Evolutionary conservation across 1,140 invertebrate species (phyloP), one percentile per base, ranked within the genome.

Genomic region (Limonius californicus): DNA sequence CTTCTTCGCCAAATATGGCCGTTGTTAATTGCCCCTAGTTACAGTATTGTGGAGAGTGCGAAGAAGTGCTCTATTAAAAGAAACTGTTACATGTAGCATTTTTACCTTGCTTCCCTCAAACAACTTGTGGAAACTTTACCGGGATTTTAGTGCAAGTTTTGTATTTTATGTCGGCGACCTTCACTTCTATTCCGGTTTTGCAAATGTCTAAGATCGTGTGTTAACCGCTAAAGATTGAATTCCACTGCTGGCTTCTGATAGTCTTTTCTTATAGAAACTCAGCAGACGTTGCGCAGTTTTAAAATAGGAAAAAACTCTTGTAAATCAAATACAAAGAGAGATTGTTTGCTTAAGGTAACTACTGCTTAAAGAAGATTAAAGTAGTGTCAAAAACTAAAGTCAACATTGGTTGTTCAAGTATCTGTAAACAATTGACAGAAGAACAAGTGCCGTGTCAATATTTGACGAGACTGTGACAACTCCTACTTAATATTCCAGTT

Each of bases 401-500:
- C 16, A 50, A 50, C 45, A 50, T 18, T 14, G 27, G 21, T 8
- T 27, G 21, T 55, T 55, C 53, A 55, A 55, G 53, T 55, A 30
- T 32, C 27, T 27, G 53, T 32, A 55, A 4, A 55, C 53, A 55
- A 39, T 55, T 55, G 53, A 55, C 20, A 16, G 27, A 32, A 55
- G 45, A 55, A 50, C 45, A 50, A 55, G 53, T 55, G 53, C 53
- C 20, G 53, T 55, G 53, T 55, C 53, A 55, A 55, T 32, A 55
- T 55, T 55, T 55, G 53, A 55, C 12, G 7, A 55, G 53, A 27
- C 27, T 32, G 53, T 55, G 45, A 50, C 45, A 50, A 50, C 45
- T 50, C 9, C 45, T 50, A 21, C 16, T 50, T 50, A 50, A 50
- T 18, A 50, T 50, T 50, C 45, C 2, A 50, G 45, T 50, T 50